Evolutionary conservation across 2,888 invertebrate species (phyloP).

Genomic region (Shargacucullia verbasci): DNA sequence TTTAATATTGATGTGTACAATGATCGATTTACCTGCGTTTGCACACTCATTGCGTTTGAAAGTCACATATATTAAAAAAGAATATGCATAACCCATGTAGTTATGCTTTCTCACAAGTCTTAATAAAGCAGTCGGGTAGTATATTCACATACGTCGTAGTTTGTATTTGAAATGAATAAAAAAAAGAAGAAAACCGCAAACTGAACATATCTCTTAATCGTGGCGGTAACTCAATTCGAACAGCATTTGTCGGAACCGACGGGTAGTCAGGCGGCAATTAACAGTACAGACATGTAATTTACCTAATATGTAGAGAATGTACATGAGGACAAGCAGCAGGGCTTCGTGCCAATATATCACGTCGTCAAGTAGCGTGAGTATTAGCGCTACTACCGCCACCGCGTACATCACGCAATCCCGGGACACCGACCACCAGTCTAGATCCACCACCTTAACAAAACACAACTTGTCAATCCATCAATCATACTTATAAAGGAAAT

Average conservation of each 20-base stretch:
- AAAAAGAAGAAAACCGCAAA: too few relatives aligned
- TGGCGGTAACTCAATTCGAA: too few relatives aligned
- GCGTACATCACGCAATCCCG: conserved; percentile 93
- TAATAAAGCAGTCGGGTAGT: too few relatives aligned
- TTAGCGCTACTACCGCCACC: conserved; percentile 91
- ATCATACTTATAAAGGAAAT: neutral
- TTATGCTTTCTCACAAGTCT: too few relatives aligned
- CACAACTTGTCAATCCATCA: conserved; percentile 17
- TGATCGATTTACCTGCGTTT: too few relatives aligned
- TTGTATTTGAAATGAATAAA: too few relatives aligned
- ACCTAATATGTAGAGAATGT: conserved; percentile 92
- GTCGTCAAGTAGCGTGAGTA: conserved; percentile 92
- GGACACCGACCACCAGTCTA: conserved; percentile 94
- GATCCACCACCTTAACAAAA: conserved; percentile 87
- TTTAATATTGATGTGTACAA: too few relatives aligned
- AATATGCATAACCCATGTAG: too few relatives aligned
- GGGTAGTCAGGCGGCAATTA: conserved; percentile 7
- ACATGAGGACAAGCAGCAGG: conserved; percentile 91
- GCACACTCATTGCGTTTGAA: too few relatives aligned
- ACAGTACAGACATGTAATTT: conserved; percentile 54
- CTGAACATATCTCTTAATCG: too few relatives aligned
- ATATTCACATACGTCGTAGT: too few relatives aligned
- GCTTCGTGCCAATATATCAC: conserved; percentile 94
- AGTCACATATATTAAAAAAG: too few relatives aligned
- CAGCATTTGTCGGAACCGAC: neutral